phyloP scores from a whole-genome alignment of 2,888 invertebrate genomes.

The Nymphalis polychloros region DNA sequence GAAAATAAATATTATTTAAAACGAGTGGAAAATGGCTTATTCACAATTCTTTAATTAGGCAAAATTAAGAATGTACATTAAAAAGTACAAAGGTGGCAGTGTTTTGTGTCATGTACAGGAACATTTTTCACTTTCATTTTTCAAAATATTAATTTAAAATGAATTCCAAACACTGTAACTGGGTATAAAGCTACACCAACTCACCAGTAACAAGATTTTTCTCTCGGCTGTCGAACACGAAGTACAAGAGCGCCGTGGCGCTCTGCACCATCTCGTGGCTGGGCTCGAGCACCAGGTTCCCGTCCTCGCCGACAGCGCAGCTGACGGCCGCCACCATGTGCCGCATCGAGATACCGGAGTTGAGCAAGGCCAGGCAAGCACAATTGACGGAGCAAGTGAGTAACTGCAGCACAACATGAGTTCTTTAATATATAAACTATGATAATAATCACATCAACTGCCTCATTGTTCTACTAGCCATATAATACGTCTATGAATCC shows the following conservation, averaged over 20 bases:
- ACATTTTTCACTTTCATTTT: no score
- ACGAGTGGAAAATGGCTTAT: no score
- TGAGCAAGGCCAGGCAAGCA: conserved; percentile 89
- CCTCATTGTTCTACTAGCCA: no score
- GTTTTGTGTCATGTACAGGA: no score
- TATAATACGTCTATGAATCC: no score
- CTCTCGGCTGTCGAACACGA: conserved; percentile 86
- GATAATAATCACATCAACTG: no score
- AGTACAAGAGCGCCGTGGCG: conserved; percentile 84
- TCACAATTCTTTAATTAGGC: no score
- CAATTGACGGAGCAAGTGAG: conserved; percentile 92
- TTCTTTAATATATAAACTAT: neutral
- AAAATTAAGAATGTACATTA: no score
- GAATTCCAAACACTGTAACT: no score
- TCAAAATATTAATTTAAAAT: no score
- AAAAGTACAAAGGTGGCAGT: no score
- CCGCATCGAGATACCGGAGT: conserved; percentile 92
- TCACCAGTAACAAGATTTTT: conserved; percentile 62
- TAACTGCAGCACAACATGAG: conserved; percentile 73
- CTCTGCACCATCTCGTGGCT: conserved; percentile 70
- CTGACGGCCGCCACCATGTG: conserved; percentile 90
- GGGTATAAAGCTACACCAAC: conserved; percentile 25
- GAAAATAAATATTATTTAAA: no score
- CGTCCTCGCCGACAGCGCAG: conserved; percentile 85
- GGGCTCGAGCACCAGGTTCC: conserved; percentile 85